Evolutionary conservation across 1,140 invertebrate species (phyloP).

Genomic region (Drosophila orena): DNA sequence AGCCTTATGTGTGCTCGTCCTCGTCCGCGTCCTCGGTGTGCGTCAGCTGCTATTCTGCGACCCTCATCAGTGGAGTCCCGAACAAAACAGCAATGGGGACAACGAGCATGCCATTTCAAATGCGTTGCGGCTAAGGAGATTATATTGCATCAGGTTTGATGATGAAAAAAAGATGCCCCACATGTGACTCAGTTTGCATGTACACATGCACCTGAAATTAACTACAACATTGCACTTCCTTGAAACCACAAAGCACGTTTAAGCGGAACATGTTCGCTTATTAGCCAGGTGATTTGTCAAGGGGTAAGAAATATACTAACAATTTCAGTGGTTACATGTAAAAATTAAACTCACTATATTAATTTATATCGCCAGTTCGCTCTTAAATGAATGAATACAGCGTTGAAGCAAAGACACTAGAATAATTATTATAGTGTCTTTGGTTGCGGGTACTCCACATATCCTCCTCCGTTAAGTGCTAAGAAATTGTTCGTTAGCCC

Average conservation of each 20-base stretch:
- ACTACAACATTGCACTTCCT: slow-evolving; percentile 28
- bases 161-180: slow-evolving; percentile 48
- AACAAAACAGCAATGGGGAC: slow-evolving; percentile 64
- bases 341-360: neutral
- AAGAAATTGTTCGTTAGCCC: too few species aligned
- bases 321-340: neutral
- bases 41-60: slow-evolving; percentile 63
- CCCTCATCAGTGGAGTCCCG: slow-evolving; percentile 68
- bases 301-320: neutral
- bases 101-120: slow-evolving; percentile 55
- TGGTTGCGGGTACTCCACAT: too few species aligned
- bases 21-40: slow-evolving; percentile 49
- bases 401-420: too few species aligned
- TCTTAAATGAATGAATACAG: too few species aligned
- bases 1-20: slow-evolving; percentile 19
- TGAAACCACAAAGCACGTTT: slow-evolving; percentile 13
- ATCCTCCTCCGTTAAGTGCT: too few species aligned
- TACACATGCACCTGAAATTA: slow-evolving; percentile 33
- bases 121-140: slow-evolving; percentile 53
- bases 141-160: slow-evolving; percentile 55
- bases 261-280: slow-evolving; percentile 5
- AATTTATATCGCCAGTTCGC: neutral
- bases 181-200: slow-evolving; percentile 42
- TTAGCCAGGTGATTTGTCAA: slow-evolving; percentile 4
- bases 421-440: too few species aligned